Evolutionary conservation across 2,888 invertebrate species (phyloP), one percentile per base, ranked within the genome.

Genomic region (Hypomecis punctinalis): DNA sequence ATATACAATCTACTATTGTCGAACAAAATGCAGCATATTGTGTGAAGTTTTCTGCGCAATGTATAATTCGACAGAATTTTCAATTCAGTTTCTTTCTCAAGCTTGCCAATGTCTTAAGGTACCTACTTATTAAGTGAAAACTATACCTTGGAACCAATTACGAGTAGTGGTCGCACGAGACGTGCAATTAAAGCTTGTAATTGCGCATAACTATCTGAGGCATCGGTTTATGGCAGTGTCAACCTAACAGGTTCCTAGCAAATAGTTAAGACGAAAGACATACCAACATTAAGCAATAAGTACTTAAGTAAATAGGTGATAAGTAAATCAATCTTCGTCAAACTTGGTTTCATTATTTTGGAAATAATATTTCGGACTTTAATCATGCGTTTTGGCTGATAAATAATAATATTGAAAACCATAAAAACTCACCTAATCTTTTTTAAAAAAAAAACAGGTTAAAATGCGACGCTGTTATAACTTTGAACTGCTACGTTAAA

Each of bases 161-260:
- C 54, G 66, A 36, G 46, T 55, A 66, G 63, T 73, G 77, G 65
- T 69, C 71, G 70, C 69, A 61, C 61, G 76, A 75, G 80, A 74
- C 70, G 76, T 69, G 69, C 70, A 80, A 82, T 80, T 77, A 82
- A 73, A 74, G 70, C 49, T 58, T 70, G 54, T 74, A 73, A 75
- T 73, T 72, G 71, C 68, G 63, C 67, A 66, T 72, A 74, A 72
- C 72, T 65, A 69, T 68, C 68, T 69, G 63, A 69, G 53, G 67
- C 72, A 79, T 74, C 68, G 70, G 74, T 75, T 75, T 76, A 63
- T 47, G 43, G 8, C 45, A 37, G 45, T 45, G 5, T 60, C 7
- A 37, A 23, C 5, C 55, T 66, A 39, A 55, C 23, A 40, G 7
- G 8, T 40, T 6, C 23, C 23, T 23, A 23, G 23, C 23, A 23